Evolutionary conservation across 2,113 vertebrate genomes (phyloP).

Genomic region (Gopherus flavomarginatus): DNA sequence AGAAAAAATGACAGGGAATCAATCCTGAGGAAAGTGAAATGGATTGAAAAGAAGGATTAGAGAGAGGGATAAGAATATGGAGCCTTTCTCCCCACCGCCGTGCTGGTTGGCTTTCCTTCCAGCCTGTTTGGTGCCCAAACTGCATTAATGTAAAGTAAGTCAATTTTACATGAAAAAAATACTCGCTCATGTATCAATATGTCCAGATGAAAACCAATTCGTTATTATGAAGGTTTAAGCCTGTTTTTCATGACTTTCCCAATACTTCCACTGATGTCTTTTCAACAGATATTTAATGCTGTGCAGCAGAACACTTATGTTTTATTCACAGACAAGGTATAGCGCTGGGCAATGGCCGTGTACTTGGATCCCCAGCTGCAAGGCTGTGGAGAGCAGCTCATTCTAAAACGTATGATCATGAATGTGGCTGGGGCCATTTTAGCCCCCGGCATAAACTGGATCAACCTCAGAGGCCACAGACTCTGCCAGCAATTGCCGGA

Average conservation of each 20-base stretch:
- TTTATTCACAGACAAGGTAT: not conserved
- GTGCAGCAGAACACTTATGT: not conserved
- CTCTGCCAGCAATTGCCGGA: not conserved
- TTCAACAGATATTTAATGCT: not conserved
- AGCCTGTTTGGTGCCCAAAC: not conserved
- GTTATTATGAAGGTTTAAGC: not conserved
- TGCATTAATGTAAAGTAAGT: not conserved
- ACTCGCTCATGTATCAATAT: not conserved
- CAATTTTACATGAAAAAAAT: not conserved
- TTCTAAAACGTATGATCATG: not conserved
- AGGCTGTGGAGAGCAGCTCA: not conserved
- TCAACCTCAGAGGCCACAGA: not conserved
- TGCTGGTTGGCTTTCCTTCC: not conserved
- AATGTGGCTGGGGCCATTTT: not conserved
- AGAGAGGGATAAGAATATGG: not conserved
- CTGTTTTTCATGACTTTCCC: not conserved
- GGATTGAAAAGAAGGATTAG: not conserved
- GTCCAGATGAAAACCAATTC: not conserved
- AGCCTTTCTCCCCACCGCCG: not conserved
- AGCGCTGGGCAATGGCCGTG: not conserved
- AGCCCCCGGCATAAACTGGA: not conserved
- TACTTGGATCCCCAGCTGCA: not conserved
- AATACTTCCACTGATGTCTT: not conserved
- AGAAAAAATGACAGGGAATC: conserved; percentile 5
- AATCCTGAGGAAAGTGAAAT: not conserved